Base-by-base conservation (phyloP, 1,140 invertebrate species). In the Neodiprion lecontei region DNA sequence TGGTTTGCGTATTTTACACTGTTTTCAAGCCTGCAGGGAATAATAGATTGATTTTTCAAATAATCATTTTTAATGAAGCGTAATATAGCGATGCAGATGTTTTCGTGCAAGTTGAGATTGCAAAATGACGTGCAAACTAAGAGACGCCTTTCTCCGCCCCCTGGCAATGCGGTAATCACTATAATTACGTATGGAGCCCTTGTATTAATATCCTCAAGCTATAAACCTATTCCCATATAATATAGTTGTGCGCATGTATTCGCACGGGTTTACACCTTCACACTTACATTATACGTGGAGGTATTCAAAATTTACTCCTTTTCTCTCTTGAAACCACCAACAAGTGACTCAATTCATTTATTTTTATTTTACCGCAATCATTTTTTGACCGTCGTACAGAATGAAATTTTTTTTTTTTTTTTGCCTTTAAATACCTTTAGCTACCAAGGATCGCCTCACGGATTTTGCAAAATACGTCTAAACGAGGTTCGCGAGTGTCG, bases 161-260 rank as follows among this genome's bases (percentile, higher is more conserved):
- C 80, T 85, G 87, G 86, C 86, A 88, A 86, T 88, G 85, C 86
- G 83, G 83, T 88, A 88, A 88, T 88, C 84, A 88, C 87, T 88
- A 88, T 88, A 88, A 88, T 88, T 88, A 87, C 83, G 85, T 83
- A 87, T 88, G 85, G 84, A 85, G 87, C 85, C 87, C 86, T 88
- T 87, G 86, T 87, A 87, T 88, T 88, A 87, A 88, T 88, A 88
- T 87, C 84, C 86, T 83, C 81, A 79, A 84, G 85, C 83, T 82
- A 85, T 61, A 61, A 61, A 61, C 53, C 53, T 61, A 61, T 61
- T 61, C 53, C 53, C 53, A 61, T 61, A 61, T 61, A 61, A 61
- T 61, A 61, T 61, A 61, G 53, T 61, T 61, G n/a, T 40, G 28
- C 28, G 28, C 28, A 40, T 40, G 28, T 61, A 61, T 61, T 61